Base-by-base conservation (phyloP, 1,140 invertebrate species). In the Hesperophylax magnus region DNA sequence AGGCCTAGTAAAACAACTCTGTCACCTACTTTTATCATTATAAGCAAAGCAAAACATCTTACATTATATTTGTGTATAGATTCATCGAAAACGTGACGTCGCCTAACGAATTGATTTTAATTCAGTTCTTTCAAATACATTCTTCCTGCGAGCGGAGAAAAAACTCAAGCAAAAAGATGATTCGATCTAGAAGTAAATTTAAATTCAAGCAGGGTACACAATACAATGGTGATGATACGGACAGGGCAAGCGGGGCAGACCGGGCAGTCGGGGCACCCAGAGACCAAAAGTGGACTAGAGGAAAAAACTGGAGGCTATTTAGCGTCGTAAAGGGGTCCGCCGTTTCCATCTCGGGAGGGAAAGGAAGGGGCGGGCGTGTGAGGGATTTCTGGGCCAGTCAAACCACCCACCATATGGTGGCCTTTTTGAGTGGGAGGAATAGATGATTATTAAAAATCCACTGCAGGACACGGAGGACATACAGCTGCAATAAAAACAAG, bases 131-230 rank as follows among this genome's bases (percentile, higher is more conserved):
- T 52, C 18, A 18, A 67, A 17, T 14, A 71, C 67, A 71, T 71
- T 71, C 67, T 18, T 65, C 22, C 22, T 4, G 14, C 27, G 63
- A 39, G 31, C 24, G 11, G 39, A 11, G 67, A 24, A 71, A 71
- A 71, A 71, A 67, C 24, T 34, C 6, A 18, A 18, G 39, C 67
- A 71, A 71, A 71, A 71, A 24, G 39, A 71, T 18, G 67, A 65
- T 14, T 31, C 22, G 15, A 8, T 27, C 63, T 65, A 52, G 67
- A 71, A 52, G 67, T 18, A 52, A 52, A 71, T 71, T 71, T 47
- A 71, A 71, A 71, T 71, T 71, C 67, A 71, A 71, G 14, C 67
- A 52, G 67, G 20, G 67, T 71, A n/a, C 39, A 71, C n/a, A 22
- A 71, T 52, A 71, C 67, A 71, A 71, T 71, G 67, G 67, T n/a